Base-by-base conservation (phyloP, 2,888 invertebrate species). In the Heliconius aoede region DNA sequence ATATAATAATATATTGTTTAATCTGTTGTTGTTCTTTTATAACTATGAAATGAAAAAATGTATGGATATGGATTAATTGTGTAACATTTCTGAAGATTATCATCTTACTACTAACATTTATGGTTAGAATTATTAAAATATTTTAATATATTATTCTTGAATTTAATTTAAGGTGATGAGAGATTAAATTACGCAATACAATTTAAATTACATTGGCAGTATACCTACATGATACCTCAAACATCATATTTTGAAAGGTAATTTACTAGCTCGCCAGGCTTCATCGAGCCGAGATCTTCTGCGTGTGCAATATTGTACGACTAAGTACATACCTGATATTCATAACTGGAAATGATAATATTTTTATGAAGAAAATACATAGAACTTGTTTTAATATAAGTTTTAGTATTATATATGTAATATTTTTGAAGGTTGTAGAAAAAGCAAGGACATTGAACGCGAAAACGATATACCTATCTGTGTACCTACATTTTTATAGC, bases 191-290 rank as follows among this genome's bases (percentile, higher is more conserved):
- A 13, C 4, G 13, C 30, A 69, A 46, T 28, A 51, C 68, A 69
- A 51, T 69, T 69, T 46, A 68, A 21, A 11, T 21, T 28, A n/a
- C 21, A 68, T 51, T 68, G n/a, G 69, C 30, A 55, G 30, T 15
- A 55, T 30, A 55, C 13, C 60, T 13, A 26, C 55, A 15, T 32
- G 15, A 51, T 69, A 51, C 24, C 69, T 55, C 55, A 55, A 69
- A 55, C 51, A 51, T 68, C 5, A 55, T 24, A 55, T 69, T 55
- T 55, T 69, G 69, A 69, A 69, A 55, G 55, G 69, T 55, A 55
- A 69, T 69, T 55, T 55, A 69, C 51, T 69, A 8, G 51, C 13
- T 24, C 30, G 55, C n/a, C 55, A 32, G 15, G 51, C 32, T 30
- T 55, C 24, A 55, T 8, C 30, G 30, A 32, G 30, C 24, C 55